These are phyloP conservation scores for Drosophila saltans DNA, from an alignment of 1,140 invertebrate genomes.

Conservation along the genomic window DNA sequence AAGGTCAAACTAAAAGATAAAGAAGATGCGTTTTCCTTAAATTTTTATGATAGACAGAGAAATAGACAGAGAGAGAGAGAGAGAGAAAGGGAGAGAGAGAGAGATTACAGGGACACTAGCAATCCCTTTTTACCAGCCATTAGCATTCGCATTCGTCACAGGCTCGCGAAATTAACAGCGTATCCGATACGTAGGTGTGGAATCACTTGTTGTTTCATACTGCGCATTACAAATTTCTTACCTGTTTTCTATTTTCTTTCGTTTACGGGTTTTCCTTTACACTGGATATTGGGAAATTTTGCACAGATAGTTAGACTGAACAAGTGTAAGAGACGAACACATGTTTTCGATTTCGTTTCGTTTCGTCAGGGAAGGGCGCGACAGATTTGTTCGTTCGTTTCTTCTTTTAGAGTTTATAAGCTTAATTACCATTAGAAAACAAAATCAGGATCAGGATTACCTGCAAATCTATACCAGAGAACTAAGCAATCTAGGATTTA, in stretches of 20 bases:
- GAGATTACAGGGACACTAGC: background rate
- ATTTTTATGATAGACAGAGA: constrained; percentile 9
- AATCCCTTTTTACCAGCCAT: constrained; percentile 30
- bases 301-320: constrained; percentile 17
- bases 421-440: constrained; percentile 25
- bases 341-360: constrained; percentile 35
- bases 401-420: constrained; percentile 16
- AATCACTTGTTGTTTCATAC: constrained; percentile 15
- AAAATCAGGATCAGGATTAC: background rate
- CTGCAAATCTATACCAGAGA: background rate
- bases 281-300: constrained; percentile 40
- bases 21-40: background rate
- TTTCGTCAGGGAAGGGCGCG: background rate
- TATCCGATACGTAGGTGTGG: constrained; percentile 49
- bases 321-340: constrained; percentile 42
- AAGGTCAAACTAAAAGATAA: background rate
- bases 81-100: background rate
- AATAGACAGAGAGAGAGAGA: background rate
- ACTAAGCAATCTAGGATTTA: background rate
- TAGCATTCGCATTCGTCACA: constrained; percentile 34
- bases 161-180: constrained; percentile 38
- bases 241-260: constrained; percentile 32
- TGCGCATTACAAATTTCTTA: constrained; percentile 52
- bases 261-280: constrained; percentile 28
- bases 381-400: background rate